Evolutionary conservation across 2,113 vertebrate genomes (phyloP).

Genomic region (Chaetodon auriga): DNA sequence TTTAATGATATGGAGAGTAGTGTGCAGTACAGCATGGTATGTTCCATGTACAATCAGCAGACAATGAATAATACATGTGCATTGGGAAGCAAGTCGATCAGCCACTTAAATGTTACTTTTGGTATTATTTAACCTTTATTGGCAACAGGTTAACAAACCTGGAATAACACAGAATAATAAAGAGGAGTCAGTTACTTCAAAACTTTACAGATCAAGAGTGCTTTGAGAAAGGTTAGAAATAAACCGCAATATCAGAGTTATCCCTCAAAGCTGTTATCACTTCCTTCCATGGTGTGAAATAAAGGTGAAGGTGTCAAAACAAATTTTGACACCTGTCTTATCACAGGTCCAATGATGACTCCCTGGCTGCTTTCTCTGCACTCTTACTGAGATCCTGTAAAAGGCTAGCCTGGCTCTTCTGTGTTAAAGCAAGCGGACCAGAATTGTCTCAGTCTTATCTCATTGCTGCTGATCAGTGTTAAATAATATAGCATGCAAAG

Average conservation of each 20-base stretch:
- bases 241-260: background rate
- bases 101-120: background rate
- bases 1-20: background rate
- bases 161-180: background rate
- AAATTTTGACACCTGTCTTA: constrained; percentile 1
- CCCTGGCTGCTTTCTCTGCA: background rate
- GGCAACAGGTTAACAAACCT: background rate
- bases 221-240: background rate
- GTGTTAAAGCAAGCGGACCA: no score
- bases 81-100: background rate
- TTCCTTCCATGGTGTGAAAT: constrained; percentile 8
- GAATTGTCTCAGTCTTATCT: no score
- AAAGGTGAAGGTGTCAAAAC: background rate
- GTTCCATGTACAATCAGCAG: background rate
- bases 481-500: no score
- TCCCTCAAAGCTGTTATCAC: background rate
- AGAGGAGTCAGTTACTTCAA: background rate
- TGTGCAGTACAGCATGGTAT: no score
- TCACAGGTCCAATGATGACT: background rate
- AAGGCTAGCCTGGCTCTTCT: background rate
- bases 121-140: background rate
- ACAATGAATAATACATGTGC: background rate
- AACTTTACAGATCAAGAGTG: background rate
- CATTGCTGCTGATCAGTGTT: no score
- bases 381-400: background rate